Percentiles rank a stretch among this genome's conserved stretches.
These are phyloP conservation scores for Diplolepis rosae DNA, from an alignment of 2,888 invertebrate species.

Conservation along the genomic window DNA sequence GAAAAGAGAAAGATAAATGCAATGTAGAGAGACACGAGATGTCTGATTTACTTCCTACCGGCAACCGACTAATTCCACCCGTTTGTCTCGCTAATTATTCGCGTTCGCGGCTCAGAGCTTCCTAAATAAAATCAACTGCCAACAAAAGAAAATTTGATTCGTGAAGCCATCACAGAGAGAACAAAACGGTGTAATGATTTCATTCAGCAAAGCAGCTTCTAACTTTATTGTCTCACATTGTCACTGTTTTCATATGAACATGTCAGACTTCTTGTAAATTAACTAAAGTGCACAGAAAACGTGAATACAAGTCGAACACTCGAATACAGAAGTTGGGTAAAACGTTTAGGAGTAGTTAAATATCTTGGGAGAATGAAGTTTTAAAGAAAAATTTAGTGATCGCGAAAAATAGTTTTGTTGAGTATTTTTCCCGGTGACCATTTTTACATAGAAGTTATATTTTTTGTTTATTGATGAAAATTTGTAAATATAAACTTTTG, in stretches of 20 bases:
- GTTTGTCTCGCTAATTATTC: constrained; percentile 67
- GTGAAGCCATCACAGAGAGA: constrained; percentile 31
- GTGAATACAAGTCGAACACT: not conserved
- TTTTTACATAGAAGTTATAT: too few relatives aligned
- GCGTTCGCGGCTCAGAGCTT: constrained; percentile 50
- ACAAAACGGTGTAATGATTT: constrained; percentile 13
- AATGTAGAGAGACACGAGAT: constrained; percentile 38
- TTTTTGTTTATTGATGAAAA: too few relatives aligned
- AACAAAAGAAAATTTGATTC: constrained; percentile 36
- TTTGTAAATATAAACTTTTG: too few relatives aligned
- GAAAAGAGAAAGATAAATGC: not conserved
- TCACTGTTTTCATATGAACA: constrained; percentile 4
- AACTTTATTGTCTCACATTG: constrained; percentile 3
- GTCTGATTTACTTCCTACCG: constrained; percentile 62
- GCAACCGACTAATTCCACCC: constrained; percentile 61
- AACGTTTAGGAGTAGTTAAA: too few relatives aligned
- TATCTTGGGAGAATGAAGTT: too few relatives aligned
- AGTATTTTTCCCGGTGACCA: too few relatives aligned
- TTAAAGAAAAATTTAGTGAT: too few relatives aligned
- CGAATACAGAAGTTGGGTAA: not conserved
- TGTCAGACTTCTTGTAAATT: not conserved
- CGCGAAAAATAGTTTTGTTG: too few relatives aligned
- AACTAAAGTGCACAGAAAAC: not conserved
- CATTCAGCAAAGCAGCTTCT: constrained; percentile 6
- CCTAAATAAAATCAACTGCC: constrained; percentile 47